A percentile compares a stretch with the other conserved stretches of the same genome.
Conservation (phyloP, 1,140 invertebrate genomes). For the Dreissena polymorpha region DNA sequence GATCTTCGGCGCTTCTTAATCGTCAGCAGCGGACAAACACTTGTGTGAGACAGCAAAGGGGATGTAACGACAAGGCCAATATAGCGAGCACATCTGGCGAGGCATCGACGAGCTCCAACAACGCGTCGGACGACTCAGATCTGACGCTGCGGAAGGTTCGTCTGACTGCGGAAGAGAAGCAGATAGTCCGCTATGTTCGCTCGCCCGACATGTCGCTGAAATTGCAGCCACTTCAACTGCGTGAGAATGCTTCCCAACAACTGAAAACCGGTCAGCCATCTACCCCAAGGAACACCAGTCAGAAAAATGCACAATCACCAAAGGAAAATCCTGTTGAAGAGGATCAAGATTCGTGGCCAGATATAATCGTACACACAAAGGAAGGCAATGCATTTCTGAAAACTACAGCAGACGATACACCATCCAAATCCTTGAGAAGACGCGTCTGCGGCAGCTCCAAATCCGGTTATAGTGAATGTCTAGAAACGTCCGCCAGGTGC, state of each 20-base stretch:
- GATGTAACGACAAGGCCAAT: conserved; percentile 60
- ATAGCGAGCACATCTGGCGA: conserved; percentile 55
- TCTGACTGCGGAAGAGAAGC: conserved; percentile 1
- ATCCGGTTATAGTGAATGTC: background rate
- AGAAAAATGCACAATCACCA: too few relatives aligned
- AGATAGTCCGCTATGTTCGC: conserved; percentile 45
- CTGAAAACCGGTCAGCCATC: too few relatives aligned
- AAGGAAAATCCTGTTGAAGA: background rate
- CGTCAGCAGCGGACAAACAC: conserved; percentile 63
- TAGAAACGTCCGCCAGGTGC: conserved; percentile 23
- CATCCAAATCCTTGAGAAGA: conserved; percentile 23
- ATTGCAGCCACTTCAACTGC: background rate
- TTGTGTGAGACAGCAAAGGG: conserved; percentile 61
- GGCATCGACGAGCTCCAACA: conserved; percentile 53
- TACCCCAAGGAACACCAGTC: too few relatives aligned
- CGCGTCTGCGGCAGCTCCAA: background rate
- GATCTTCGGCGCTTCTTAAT: conserved; percentile 58
- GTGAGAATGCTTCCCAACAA: too few relatives aligned
- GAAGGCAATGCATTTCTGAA: conserved; percentile 44
- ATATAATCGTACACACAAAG: conserved; percentile 53
- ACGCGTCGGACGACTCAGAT: conserved; percentile 47
- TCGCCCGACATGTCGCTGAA: conserved; percentile 1
- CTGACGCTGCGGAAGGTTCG: conserved; percentile 5
- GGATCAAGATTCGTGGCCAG: conserved; percentile 13
- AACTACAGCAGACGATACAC: conserved; percentile 19